phyloP scores from a whole-genome alignment of 2,113 vertebrate genomes.

The Choloepus hoffmanni region DNA sequence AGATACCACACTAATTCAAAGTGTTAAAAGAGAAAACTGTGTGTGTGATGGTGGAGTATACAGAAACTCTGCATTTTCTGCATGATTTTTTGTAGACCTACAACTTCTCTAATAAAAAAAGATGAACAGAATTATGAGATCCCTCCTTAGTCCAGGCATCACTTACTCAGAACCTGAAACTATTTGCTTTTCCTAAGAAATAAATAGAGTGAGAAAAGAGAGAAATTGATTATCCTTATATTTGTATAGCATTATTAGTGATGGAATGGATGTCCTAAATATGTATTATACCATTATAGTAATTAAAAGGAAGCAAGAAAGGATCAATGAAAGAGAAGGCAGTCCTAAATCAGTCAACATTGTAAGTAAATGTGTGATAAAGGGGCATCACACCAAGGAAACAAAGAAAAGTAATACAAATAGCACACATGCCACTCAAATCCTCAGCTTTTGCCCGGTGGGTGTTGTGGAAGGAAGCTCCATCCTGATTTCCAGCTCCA shows the following conservation, averaged over 20 bases:
- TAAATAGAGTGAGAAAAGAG: neutral
- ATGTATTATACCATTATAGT: neutral
- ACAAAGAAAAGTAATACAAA: neutral
- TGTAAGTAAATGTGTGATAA: neutral
- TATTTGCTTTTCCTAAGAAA: neutral
- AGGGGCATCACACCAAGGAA: neutral
- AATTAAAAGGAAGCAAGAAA: conserved; percentile 15
- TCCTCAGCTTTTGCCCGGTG: neutral
- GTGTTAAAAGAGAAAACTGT: no score
- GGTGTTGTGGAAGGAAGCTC: neutral
- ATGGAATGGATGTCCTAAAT: neutral
- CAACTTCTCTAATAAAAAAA: neutral
- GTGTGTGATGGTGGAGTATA: no score
- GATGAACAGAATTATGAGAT: neutral
- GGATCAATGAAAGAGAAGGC: neutral
- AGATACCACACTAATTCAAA: no score
- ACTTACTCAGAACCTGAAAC: neutral
- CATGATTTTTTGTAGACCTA: no score
- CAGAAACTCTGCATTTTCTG: no score
- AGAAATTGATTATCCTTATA: neutral
- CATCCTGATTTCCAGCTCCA: neutral
- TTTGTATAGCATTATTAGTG: neutral
- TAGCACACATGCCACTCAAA: neutral
- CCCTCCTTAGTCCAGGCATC: neutral
- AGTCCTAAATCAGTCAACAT: neutral